A percentile compares a stretch with the other conserved stretches of the same genome.
phyloP scores from a whole-genome alignment of 2,113 vertebrate species.

The Balaenoptera acutorostrata region DNA sequence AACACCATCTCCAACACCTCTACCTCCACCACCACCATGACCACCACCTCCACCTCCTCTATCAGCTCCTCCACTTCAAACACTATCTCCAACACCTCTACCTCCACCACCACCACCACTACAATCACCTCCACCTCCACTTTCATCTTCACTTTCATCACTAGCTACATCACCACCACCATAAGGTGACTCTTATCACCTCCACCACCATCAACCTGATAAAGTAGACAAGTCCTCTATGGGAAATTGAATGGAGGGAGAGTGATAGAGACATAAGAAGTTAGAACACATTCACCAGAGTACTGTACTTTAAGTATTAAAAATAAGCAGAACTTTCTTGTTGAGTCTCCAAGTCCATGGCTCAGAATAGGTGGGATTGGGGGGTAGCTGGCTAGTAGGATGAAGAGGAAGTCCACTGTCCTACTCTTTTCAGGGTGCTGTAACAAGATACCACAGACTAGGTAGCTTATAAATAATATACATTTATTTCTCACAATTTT shows the following conservation, averaged over 20 bases:
- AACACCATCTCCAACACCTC: background rate
- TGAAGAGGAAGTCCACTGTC: background rate
- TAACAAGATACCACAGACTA: background rate
- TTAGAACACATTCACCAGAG: background rate
- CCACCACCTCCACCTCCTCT: background rate
- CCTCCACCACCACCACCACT: background rate
- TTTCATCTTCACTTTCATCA: too few species aligned
- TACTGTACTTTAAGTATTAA: background rate
- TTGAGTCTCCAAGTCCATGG: background rate
- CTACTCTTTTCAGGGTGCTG: background rate
- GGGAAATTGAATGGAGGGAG: background rate
- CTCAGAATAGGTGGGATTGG: background rate
- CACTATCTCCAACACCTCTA: too few species aligned
- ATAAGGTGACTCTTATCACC: background rate
- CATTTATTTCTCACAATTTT: background rate
- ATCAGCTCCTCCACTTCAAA: background rate
- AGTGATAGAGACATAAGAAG: background rate
- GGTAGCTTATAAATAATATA: background rate
- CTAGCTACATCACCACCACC: background rate
- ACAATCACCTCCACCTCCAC: too few species aligned
- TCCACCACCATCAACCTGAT: background rate
- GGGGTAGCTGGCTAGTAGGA: background rate
- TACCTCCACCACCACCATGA: accelerated
- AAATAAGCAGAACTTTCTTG: background rate
- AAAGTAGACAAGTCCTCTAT: background rate